Evolutionary conservation across 2,888 invertebrate genomes (phyloP).

Genomic region (Chrysodeixis includens): DNA sequence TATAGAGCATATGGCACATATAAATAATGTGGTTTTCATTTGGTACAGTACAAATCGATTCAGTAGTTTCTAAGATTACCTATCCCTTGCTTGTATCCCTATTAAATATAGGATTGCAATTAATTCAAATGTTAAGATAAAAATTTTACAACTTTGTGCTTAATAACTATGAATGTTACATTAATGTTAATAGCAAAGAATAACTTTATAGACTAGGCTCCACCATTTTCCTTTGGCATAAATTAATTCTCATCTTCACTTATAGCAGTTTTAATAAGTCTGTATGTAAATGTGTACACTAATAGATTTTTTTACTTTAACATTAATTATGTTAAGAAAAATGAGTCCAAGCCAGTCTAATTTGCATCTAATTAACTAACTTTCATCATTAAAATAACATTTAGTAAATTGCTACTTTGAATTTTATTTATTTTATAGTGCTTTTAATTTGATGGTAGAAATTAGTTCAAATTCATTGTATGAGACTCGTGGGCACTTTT

Average conservation of each 20-base stretch:
- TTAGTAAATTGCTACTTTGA: conserved; percentile 20
- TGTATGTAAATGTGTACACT: not conserved
- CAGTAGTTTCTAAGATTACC: too few relatives aligned
- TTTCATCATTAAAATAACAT: conserved; percentile 8
- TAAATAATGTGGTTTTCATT: too few relatives aligned
- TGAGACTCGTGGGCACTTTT: too few relatives aligned
- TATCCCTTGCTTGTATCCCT: too few relatives aligned
- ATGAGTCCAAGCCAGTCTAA: not conserved
- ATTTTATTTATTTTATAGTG: not conserved
- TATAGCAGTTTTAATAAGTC: not conserved
- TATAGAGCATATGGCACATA: too few relatives aligned
- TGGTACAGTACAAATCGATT: too few relatives aligned
- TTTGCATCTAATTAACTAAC: conserved; percentile 1
- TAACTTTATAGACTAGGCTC: not conserved
- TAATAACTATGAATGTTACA: not conserved
- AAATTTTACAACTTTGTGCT: not conserved
- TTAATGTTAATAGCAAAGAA: not conserved
- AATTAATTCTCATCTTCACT: not conserved
- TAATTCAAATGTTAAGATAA: too few relatives aligned
- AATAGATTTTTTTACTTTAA: not conserved
- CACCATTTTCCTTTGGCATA: too few relatives aligned
- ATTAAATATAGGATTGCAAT: too few relatives aligned
- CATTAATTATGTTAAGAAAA: not conserved
- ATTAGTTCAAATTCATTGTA: not conserved
- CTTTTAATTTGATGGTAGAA: not conserved